Conservation (phyloP, 1,140 invertebrate species). For the Hyposmocoma kahamanoa region DNA sequence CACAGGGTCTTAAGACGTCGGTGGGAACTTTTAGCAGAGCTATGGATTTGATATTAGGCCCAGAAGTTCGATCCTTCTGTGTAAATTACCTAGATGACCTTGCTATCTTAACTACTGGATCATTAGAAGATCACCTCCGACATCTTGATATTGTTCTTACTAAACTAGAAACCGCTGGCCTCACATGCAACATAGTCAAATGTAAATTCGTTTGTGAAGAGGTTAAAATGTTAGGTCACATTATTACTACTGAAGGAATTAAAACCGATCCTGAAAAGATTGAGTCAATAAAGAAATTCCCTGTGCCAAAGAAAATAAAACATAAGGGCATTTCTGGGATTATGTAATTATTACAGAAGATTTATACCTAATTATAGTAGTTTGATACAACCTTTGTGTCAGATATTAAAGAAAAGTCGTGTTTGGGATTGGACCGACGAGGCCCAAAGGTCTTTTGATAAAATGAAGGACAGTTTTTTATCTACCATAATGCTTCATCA, state of each 20-base stretch:
- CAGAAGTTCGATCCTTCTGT: conserved; percentile 25
- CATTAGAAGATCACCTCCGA: conserved; percentile 21
- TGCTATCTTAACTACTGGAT: conserved; percentile 20
- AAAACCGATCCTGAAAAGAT: conserved; percentile 35
- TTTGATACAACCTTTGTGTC: conserved; percentile 20
- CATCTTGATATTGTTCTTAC: conserved; percentile 22
- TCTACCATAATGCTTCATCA: conserved; percentile 20
- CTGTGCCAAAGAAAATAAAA: conserved; percentile 32
- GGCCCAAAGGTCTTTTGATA: conserved; percentile 13
- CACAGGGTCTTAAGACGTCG: conserved; percentile 43
- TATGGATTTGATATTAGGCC: conserved; percentile 34
- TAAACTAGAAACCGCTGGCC: conserved; percentile 16
- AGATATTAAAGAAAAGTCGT: conserved; percentile 26
- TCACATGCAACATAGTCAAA: conserved; percentile 31
- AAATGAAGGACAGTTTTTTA: conserved; percentile 18
- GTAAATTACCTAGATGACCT: conserved; percentile 30
- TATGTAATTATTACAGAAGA: conserved; percentile 44
- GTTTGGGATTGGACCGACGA: conserved; percentile 10
- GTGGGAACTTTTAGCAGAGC: conserved; percentile 38
- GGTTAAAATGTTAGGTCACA: conserved; percentile 31
- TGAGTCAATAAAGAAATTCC: conserved; percentile 27
- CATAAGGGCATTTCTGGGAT: conserved; percentile 45
- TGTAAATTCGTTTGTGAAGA: conserved; percentile 28
- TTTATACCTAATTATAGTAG: conserved; percentile 29
- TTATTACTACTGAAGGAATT: conserved; percentile 35